Evolutionary conservation across 2,797 vertebrate genomes (phyloP), one percentile per base, ranked within the genome.

Genomic region (Sardinella longiceps): DNA sequence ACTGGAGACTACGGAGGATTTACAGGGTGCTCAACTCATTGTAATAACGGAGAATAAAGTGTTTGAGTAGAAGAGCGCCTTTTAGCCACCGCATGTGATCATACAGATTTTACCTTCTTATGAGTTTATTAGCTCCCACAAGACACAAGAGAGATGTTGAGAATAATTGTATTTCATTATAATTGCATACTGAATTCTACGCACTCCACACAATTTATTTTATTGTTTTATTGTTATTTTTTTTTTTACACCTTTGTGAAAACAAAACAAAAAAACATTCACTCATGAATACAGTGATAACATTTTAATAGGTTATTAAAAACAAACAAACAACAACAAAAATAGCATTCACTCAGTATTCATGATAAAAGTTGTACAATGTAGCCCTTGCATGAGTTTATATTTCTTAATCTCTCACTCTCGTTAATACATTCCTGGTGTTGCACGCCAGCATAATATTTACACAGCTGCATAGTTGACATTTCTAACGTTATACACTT

Each of bases 391-490:
- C n/a, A 25, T 30, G 30, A 18, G 63, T 70, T 77, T 77, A 77
- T 43, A 77, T 39, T 77, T 43, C 33, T 77, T 77, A 43, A 77
- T 43, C 33, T 2, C 33, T 43, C 70, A 39, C 18, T 6, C 70
- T 23, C 33, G 37, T 77, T 43, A 77, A 77, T 7, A 77, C 33
- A 39, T 39, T 77, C 33, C 37, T 18, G 43, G 70, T 77, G 70
- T 1, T 7, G 30, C 3, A 33, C 66, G 39, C 3, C 66, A 74
- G 70, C 70, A 77, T 77, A 77, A 77, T 77, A 77, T 77, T 77
- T 77, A 77, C 70, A 43, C 37, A 77, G 20, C 70, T 43, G 37
- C 70, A 77, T 77, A 43, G 70, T 18, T 77, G 70, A 37, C 70
- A 77, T 77, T 74, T 74, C 30, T 33, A 74, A 37, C 39, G 66